phyloP scores from a whole-genome alignment of 2,113 vertebrate species.

The Syrmaticus mikado region DNA sequence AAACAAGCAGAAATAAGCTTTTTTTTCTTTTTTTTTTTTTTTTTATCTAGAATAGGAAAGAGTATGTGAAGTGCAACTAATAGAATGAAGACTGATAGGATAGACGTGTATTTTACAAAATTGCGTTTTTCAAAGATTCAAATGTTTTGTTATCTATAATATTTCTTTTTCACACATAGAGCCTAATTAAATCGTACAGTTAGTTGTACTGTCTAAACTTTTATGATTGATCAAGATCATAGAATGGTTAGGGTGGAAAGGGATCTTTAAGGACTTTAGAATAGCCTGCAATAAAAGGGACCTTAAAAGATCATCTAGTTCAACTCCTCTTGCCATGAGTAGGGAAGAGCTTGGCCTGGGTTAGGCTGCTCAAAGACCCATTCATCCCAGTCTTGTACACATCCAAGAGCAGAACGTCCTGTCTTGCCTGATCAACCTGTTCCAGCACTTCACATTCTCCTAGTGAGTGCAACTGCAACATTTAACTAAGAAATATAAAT shows the following conservation, averaged over 20 bases:
- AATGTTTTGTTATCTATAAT: fast-evolving
- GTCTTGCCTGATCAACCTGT: not conserved
- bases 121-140: not conserved
- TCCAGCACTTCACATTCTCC: not conserved
- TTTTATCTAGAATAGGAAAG: not conserved
- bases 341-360: not conserved
- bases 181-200: not conserved
- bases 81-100: not conserved
- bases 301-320: not conserved
- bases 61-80: not conserved
- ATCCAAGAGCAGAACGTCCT: not conserved
- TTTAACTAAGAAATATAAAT: not conserved
- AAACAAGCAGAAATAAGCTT: not conserved
- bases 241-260: not conserved
- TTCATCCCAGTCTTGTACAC: not conserved
- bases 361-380: not conserved
- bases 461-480: not conserved
- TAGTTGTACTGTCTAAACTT: not conserved
- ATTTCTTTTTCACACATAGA: not conserved
- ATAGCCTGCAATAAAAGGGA: not conserved
- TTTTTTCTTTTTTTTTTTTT: not conserved
- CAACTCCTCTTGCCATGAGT: not conserved
- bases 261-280: not conserved
- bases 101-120: not conserved
- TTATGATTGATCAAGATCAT: not conserved